Conservation (phyloP, 1,140 invertebrate genomes). For the Ostrea denselamellosa region DNA sequence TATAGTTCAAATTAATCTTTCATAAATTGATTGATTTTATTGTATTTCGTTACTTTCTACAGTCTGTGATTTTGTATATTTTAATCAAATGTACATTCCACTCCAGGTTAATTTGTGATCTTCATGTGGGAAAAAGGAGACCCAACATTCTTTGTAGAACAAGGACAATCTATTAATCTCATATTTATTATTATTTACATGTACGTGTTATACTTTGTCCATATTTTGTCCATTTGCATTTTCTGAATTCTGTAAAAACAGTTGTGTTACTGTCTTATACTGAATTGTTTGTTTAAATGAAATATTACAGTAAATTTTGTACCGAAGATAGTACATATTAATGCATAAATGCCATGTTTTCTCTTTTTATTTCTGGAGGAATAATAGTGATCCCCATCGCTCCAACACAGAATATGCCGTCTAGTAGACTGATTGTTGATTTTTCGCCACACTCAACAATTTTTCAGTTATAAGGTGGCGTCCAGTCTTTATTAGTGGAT, state of each 20-base stretch:
- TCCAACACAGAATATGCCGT: too few species aligned
- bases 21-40: neutral
- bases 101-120: conserved; percentile 15
- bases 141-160: neutral
- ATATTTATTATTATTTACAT: conserved; percentile 10
- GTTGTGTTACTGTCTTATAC: neutral
- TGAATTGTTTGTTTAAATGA: neutral
- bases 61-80: neutral
- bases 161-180: conserved; percentile 7
- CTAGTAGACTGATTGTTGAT: too few species aligned
- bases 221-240: conserved; percentile 23
- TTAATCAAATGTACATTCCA: neutral
- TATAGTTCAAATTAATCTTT: neutral
- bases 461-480: too few species aligned
- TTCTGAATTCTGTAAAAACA: neutral
- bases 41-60: neutral
- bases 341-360: conserved; percentile 18
- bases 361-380: neutral
- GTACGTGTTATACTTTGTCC: neutral
- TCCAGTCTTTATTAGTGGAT: too few species aligned
- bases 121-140: conserved; percentile 1
- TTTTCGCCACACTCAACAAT: too few species aligned
- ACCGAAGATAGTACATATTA: neutral
- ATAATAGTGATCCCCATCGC: neutral
- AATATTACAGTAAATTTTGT: neutral